These are phyloP conservation scores for Micoletzkya japonica DNA, from an alignment of 2,888 invertebrate genomes.

Conservation along the genomic window DNA sequence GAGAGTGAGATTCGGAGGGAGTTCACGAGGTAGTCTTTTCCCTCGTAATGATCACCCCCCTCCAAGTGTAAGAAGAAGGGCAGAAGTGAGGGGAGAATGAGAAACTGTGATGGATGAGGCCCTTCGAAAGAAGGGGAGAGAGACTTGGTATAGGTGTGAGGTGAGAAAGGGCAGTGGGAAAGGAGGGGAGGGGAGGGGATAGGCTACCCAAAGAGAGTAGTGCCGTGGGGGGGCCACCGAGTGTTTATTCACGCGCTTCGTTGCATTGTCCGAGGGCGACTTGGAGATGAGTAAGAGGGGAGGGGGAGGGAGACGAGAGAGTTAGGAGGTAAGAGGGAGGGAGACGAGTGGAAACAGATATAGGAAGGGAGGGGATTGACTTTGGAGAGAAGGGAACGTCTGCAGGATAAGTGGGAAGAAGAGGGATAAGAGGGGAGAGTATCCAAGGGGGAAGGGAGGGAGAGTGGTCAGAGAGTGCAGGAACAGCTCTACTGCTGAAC, in stretches of 20 bases:
- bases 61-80: too few species aligned
- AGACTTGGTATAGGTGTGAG: constrained; percentile 4
- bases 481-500: too few species aligned
- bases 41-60: too few species aligned
- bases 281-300: background rate
- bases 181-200: constrained; percentile 7
- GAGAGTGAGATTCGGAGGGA: too few species aligned
- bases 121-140: background rate
- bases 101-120: too few species aligned
- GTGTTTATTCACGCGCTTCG: too few species aligned
- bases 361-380: background rate
- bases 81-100: too few species aligned
- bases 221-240: background rate
- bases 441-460: background rate
- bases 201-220: background rate
- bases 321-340: background rate
- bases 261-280: too few species aligned
- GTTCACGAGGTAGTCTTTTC: too few species aligned
- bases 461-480: background rate
- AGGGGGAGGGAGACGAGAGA: background rate
- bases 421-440: background rate
- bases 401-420: constrained; percentile 1
- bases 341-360: background rate
- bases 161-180: constrained; percentile 5
- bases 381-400: too few species aligned